Base-by-base conservation (phyloP, 2,888 invertebrate genomes). In the Scaeva pyrastri region DNA sequence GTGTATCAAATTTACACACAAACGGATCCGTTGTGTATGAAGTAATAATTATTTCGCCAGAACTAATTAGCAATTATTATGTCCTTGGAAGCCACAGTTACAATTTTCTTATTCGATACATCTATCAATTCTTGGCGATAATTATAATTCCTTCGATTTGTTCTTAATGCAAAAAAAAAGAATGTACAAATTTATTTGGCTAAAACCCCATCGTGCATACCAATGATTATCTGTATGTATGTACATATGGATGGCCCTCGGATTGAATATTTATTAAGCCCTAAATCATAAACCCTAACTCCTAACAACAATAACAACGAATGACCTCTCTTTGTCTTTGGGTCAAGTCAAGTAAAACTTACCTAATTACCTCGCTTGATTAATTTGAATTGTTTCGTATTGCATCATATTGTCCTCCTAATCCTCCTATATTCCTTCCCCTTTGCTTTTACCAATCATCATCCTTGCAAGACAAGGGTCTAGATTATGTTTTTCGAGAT, bases 331-430 rank as follows among this genome's bases (percentile, higher is more conserved):
- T n/a, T 21, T n/a, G 23, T 41, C 14, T 26, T 21, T n/a, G 23
- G 43, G 62, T 43, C 43, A 48, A 48, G 7, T 48, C 6, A 39
- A 39, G 2, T 39, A 19, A 36, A 39, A 14, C 8, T 36, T 48
- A n/a, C 52, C 66, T 50, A 68, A 68, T 68, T 68, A 50, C 50
- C 50, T 52, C 39, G 11, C 68, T 68, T 68, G 68, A 68, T 68
- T 52, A 68, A 52, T 68, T 23, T 21, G 21, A 52, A 39, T 23
- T 21, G 52, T 52, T 39, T 68, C 52, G 36, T 68, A 39, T 52
- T 68, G 52, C 52, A 39, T 52, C 39, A 41, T 68, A 41, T 68
- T 36, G 31, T 41, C 7, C 16, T 66, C 8, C 23, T 2, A 1
- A n/a, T n/a, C n/a, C n/a, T n/a, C n/a, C n/a, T n/a, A n/a, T 36